These are phyloP conservation scores for Sisyra nigra DNA, from an alignment of 2,888 invertebrate species.

Conservation along the genomic window DNA sequence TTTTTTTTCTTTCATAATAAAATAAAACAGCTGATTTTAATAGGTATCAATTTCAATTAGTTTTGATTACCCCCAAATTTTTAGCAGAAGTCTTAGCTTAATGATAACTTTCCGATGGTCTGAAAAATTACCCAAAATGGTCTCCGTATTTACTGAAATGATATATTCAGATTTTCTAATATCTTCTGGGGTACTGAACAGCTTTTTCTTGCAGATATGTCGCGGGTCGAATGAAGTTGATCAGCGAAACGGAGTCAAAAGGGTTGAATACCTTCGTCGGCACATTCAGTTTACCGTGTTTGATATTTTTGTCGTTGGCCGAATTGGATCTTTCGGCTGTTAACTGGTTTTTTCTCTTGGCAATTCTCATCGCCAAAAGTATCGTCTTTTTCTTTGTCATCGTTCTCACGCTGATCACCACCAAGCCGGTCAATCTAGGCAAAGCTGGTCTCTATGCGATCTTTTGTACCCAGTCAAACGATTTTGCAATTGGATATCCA, in stretches of 20 bases:
- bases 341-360: conserved; percentile 82
- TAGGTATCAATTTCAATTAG: too few species aligned
- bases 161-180: too few species aligned
- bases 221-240: conserved; percentile 69
- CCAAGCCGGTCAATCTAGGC: conserved; percentile 66
- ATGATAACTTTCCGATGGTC: too few species aligned
- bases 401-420: conserved; percentile 57
- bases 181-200: neutral
- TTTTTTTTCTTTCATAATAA: too few species aligned
- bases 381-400: conserved; percentile 69
- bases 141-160: too few species aligned
- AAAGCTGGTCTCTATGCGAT: conserved; percentile 85
- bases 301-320: conserved; percentile 82
- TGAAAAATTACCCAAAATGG: too few species aligned
- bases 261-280: conserved; percentile 87
- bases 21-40: too few species aligned
- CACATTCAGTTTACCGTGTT: conserved; percentile 79
- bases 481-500: conserved; percentile 92
- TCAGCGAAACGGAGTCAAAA: conserved; percentile 69
- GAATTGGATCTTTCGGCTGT: conserved; percentile 66
- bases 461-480: conserved; percentile 93
- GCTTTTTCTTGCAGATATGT: conserved; percentile 44
- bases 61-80: too few species aligned
- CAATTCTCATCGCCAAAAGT: conserved; percentile 73
- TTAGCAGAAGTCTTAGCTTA: too few species aligned